Conservation (phyloP, 2,888 invertebrate genomes). For the Drosophila neutralis region DNA sequence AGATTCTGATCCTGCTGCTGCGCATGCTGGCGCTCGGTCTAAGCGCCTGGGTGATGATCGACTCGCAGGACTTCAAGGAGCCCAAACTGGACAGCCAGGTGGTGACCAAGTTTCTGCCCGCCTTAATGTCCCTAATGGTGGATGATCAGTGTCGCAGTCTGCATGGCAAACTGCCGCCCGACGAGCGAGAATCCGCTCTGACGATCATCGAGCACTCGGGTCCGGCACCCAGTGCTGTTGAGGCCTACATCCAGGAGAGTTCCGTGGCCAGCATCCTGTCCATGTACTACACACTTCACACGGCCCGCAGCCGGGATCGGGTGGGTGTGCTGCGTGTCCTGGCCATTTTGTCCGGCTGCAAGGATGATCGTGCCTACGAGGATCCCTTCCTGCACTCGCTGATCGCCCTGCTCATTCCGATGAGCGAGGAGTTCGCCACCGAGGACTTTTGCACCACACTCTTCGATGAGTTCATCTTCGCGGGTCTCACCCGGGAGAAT, state of each 20-base stretch:
- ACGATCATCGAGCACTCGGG: slow-evolving; percentile 97
- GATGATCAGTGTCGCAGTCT: slow-evolving; percentile 93
- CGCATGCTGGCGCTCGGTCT: slow-evolving; percentile 96
- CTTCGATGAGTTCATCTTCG: slow-evolving; percentile 98
- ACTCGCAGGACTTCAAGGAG: slow-evolving; percentile 97
- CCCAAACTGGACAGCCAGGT: slow-evolving; percentile 97
- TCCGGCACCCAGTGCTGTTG: slow-evolving; percentile 96
- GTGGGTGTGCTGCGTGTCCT: slow-evolving; percentile 93
- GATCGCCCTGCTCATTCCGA: slow-evolving; percentile 91
- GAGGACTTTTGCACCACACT: slow-evolving; percentile 98
- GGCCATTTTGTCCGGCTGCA: slow-evolving; percentile 95
- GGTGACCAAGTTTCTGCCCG: slow-evolving; percentile 97
- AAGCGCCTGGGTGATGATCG: slow-evolving; percentile 98
- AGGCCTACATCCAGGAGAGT: slow-evolving; percentile 95
- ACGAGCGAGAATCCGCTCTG: slow-evolving; percentile 96
- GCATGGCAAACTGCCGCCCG: slow-evolving; percentile 94
- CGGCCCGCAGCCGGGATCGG: slow-evolving; percentile 92
- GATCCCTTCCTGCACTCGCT: slow-evolving; percentile 97
- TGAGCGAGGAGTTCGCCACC: slow-evolving; percentile 96
- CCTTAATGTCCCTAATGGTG: slow-evolving; percentile 96
- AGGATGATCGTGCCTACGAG: slow-evolving; percentile 96
- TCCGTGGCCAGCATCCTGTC: slow-evolving; percentile 96
- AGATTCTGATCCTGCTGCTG: slow-evolving; percentile 93
- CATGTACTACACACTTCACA: slow-evolving; percentile 97
- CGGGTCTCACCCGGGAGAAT: slow-evolving; percentile 94